Conservation (phyloP, 2,888 invertebrate species). For the Sinodicranocentrus sp. region DNA sequence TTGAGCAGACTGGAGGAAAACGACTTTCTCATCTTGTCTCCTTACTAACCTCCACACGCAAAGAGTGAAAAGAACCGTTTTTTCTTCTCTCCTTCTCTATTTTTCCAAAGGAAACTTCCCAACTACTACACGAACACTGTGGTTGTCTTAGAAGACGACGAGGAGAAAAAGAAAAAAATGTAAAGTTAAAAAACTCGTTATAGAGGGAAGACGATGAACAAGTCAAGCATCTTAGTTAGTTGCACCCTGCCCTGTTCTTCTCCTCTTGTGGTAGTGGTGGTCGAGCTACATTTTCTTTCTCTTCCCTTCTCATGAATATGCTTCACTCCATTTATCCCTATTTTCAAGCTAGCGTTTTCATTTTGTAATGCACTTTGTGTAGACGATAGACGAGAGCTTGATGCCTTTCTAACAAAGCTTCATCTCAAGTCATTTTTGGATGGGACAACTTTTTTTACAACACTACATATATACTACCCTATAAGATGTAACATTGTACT, state of each 20-base stretch:
- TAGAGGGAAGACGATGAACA: background rate
- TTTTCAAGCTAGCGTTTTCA: no score
- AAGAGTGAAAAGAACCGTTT: background rate
- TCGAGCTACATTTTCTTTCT: no score
- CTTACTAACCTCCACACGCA: constrained; percentile 12
- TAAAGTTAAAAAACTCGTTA: constrained; percentile 4
- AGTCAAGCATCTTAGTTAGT: background rate
- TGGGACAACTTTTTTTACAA: no score
- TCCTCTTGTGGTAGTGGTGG: background rate
- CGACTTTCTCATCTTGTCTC: constrained; percentile 31
- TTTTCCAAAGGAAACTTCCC: background rate
- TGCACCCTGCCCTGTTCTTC: background rate
- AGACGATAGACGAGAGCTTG: no score
- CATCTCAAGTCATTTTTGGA: no score
- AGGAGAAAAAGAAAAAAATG: background rate
- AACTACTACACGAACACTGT: background rate
- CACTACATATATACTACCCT: no score
- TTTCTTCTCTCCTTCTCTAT: constrained; percentile 12
- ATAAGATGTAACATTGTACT: no score
- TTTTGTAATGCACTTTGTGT: no score
- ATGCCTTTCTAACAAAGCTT: no score
- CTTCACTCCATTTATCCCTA: no score
- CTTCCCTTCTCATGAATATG: no score
- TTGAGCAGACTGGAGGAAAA: constrained; percentile 40
- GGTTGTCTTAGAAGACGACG: background rate